Conservation (phyloP, 2,888 invertebrate species). For the Corythucha ciliata region DNA sequence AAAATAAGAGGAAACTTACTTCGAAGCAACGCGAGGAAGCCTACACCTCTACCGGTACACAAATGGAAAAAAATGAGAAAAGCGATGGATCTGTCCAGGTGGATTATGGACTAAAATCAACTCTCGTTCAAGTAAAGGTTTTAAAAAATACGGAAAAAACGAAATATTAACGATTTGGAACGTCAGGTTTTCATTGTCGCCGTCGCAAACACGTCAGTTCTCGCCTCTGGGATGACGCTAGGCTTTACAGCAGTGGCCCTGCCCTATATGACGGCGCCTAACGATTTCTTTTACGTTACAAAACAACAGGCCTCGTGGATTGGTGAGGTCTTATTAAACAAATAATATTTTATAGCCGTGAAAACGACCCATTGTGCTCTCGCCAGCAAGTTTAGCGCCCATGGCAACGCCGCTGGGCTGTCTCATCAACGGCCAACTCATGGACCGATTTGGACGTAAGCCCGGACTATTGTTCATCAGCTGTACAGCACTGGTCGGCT, state of each 20-base stretch:
- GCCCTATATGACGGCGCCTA: constrained; percentile 30
- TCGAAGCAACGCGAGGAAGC: too few species aligned
- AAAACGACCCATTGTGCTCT: not conserved
- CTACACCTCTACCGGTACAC: too few species aligned
- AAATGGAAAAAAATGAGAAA: too few species aligned
- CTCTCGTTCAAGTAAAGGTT: too few species aligned
- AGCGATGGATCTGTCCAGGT: too few species aligned
- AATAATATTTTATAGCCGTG: not conserved
- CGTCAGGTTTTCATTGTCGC: constrained; percentile 30
- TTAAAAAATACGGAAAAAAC: too few species aligned
- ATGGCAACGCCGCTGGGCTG: constrained; percentile 35
- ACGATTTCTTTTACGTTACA: constrained; percentile 28
- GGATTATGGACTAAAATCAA: too few species aligned
- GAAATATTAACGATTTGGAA: too few species aligned
- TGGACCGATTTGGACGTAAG: constrained; percentile 34
- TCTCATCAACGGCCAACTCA: constrained; percentile 32
- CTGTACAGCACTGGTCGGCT: constrained; percentile 33
- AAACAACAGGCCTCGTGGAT: constrained; percentile 33
- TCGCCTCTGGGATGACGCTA: constrained; percentile 33
- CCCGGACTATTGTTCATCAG: constrained; percentile 30
- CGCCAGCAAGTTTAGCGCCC: constrained; percentile 33
- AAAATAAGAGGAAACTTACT: too few species aligned
- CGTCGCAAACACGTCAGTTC: constrained; percentile 28
- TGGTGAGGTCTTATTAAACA: constrained; percentile 23
- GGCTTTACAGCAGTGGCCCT: constrained; percentile 34